Conservation (phyloP, 2,797 vertebrate genomes). For the Gambusia yucatana region DNA sequence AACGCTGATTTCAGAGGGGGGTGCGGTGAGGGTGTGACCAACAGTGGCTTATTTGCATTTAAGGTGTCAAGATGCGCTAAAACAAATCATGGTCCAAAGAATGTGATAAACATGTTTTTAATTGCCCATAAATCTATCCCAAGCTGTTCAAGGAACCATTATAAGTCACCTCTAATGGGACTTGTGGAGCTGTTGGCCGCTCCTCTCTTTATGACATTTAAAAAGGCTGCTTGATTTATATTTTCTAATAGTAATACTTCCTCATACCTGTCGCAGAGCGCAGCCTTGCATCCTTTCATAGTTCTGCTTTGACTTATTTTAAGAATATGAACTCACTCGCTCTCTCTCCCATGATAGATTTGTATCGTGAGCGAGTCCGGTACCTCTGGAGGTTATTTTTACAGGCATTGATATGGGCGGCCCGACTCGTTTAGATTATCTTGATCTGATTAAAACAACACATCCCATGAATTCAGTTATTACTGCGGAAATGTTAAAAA, state of each 20-base stretch:
- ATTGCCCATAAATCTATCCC: no score
- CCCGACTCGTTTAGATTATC: background rate
- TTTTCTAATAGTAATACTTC: constrained; percentile 5
- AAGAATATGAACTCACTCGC: background rate
- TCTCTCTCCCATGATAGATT: background rate
- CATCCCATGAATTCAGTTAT: background rate
- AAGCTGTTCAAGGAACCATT: no score
- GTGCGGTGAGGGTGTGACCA: rapidly evolving
- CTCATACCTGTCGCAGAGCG: background rate
- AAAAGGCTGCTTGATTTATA: background rate
- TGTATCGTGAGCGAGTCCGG: background rate
- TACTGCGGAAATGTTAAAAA: background rate
- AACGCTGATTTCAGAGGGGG: no score
- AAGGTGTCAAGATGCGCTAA: no score
- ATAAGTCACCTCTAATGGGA: constrained; percentile 1
- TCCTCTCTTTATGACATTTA: constrained; percentile 3
- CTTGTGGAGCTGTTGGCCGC: background rate
- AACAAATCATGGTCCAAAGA: no score
- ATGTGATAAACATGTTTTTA: no score
- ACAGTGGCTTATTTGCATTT: no score
- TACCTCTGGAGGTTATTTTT: background rate
- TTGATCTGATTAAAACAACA: constrained; percentile 2
- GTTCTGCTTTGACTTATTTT: background rate
- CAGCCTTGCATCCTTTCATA: background rate
- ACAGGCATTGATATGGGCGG: background rate